Conservation (phyloP, 2,797 vertebrate genomes). For the Novumbra hubbsi region DNA sequence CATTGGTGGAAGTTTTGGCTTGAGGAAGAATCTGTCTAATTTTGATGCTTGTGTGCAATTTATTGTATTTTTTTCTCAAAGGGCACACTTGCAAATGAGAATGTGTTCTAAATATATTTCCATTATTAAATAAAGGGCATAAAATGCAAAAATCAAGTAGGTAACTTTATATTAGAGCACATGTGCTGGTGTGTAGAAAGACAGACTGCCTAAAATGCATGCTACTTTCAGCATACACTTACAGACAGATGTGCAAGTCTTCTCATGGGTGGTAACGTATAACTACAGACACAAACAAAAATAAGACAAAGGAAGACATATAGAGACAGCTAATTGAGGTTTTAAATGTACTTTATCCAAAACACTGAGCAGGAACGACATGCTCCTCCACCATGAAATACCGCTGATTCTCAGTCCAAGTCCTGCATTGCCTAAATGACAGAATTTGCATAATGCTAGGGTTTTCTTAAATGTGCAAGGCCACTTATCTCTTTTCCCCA, state of each 20-base stretch:
- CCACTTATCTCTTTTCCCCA: slow-evolving; percentile 23
- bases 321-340: background rate
- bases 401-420: background rate
- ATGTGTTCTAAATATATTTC: no score
- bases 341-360: background rate
- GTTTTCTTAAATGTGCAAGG: slow-evolving; percentile 41
- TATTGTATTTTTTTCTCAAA: no score
- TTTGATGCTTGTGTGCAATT: no score
- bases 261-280: background rate
- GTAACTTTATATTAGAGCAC: background rate
- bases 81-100: no score
- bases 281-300: background rate
- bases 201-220: background rate
- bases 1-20: no score
- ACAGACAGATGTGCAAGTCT: background rate
- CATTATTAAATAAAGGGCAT: no score
- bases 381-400: background rate
- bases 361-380: background rate
- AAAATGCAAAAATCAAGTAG: no score
- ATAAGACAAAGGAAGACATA: background rate
- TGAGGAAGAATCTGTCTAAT: no score
- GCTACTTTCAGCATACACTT: background rate
- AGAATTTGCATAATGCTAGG: slow-evolving; percentile 10
- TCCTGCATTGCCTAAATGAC: background rate
- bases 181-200: background rate